Percentiles rank a stretch among this genome's conserved stretches.
Conservation (phyloP, 2,113 vertebrate genomes). For the Cygnus buccinator region DNA sequence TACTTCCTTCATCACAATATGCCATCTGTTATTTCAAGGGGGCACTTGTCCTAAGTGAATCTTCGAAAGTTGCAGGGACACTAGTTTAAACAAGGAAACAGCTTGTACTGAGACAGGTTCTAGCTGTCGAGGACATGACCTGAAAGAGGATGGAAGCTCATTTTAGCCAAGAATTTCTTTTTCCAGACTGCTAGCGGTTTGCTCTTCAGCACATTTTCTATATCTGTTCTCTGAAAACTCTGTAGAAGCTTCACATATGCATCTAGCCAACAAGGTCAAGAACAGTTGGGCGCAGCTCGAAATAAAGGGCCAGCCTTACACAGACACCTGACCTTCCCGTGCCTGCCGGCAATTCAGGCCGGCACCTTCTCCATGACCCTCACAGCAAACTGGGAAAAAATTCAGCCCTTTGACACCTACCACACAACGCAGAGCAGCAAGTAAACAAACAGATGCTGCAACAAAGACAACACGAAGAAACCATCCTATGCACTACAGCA, state of each 20-base stretch:
- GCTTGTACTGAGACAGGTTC: background rate
- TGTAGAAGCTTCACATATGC: background rate
- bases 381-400: background rate
- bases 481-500: background rate
- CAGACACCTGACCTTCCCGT: background rate
- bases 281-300: background rate
- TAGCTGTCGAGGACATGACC: background rate
- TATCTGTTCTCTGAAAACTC: background rate
- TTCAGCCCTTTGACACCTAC: background rate
- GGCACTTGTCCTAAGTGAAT: background rate
- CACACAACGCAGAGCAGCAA: background rate
- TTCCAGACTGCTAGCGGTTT: background rate
- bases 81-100: background rate
- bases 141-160: background rate
- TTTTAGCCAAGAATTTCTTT: background rate
- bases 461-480: rapidly evolving
- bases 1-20: background rate
- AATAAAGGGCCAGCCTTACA: background rate
- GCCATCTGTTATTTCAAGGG: background rate
- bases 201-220: background rate
- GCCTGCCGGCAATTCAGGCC: background rate
- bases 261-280: background rate
- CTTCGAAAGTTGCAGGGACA: background rate
- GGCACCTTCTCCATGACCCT: background rate
- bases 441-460: background rate